phyloP scores from a whole-genome alignment of 2,888 invertebrate species.

The Pogonocherus hispidulus region DNA sequence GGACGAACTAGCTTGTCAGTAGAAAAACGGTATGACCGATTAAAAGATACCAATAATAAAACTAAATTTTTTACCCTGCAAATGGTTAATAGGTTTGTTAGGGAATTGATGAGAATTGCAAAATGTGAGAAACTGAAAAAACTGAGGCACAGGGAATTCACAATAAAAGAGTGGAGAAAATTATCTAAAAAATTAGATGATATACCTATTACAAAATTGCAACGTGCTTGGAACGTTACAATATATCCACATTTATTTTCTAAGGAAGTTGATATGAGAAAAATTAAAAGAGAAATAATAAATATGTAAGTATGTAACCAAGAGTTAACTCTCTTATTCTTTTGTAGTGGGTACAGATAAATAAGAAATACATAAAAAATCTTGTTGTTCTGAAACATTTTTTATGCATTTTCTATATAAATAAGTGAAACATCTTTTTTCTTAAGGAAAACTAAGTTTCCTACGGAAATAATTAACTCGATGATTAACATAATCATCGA shows the following conservation, averaged over 20 bases:
- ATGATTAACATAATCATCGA: no score
- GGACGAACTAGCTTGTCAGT: constrained; percentile 40
- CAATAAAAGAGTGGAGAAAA: constrained; percentile 45
- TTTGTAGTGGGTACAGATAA: no score
- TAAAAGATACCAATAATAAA: constrained; percentile 8
- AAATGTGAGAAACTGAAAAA: constrained; percentile 40
- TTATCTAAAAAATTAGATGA: constrained; percentile 48
- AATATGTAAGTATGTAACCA: constrained; percentile 47
- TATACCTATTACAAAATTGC: constrained; percentile 43
- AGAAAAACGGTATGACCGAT: constrained; percentile 29
- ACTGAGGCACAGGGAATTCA: constrained; percentile 44
- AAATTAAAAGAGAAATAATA: constrained; percentile 42
- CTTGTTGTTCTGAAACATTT: no score
- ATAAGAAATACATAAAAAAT: no score
- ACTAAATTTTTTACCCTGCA: constrained; percentile 42
- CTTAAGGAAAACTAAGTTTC: no score
- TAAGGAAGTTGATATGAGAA: constrained; percentile 17
- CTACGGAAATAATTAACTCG: no score
- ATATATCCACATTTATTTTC: constrained; percentile 52
- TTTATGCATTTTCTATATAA: no score
- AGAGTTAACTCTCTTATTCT: no score
- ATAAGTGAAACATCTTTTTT: no score
- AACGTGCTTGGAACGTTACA: constrained; percentile 46
- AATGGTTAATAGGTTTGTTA: constrained; percentile 43
- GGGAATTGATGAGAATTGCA: constrained; percentile 44